Evolutionary conservation across 2,888 invertebrate species (phyloP), one percentile per base, ranked within the genome.

Genomic region (Euzophera pinguis): DNA sequence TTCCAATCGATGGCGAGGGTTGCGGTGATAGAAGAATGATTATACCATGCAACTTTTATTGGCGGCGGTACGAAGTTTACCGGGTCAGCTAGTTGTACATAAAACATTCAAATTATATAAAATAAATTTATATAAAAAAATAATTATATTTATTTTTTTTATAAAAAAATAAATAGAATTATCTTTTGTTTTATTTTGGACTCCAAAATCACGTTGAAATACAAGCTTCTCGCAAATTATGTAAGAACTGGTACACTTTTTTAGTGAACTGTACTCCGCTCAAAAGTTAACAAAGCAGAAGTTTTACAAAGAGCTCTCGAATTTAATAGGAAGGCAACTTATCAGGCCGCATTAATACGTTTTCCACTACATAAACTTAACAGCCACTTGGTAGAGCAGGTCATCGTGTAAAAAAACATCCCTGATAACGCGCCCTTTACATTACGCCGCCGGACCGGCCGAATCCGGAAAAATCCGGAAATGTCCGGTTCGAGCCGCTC

Each of bases 381-480:
- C 62, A 58, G 22, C 43, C 59, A 61, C 58, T 58, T 60, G 65
- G 65, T 61, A 63, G 67, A 65, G 53, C 56, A 48, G 53, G 42
- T 48, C 51, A 53, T 55, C 55, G 43, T 29, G 51, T 50, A 57
- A 51, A 65, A 66, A 68, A 66, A 70, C 67, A 67, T 65, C 62
- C 57, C 57, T 53, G 59, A 58, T 67, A 64, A 64, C 58, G 58
- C 55, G 56, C 55, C 61, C 65, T 75, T 68, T 64, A 71, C 67
- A 66, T 68, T 60, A 61, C 63, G 58, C 59, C 54, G 56, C 57
- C 63, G 64, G 67, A 69, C 63, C 65, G 56, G 70, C 54, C 64
- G 68, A 70, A 75, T 73, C 78, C 73, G 74, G 75, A 79, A 79
- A 81, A 84, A 76, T 78, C 76, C 75, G 63, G 75, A 75, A 71